phyloP scores from a whole-genome alignment of 2,797 vertebrate genomes.

The Coreius guichenoti region DNA sequence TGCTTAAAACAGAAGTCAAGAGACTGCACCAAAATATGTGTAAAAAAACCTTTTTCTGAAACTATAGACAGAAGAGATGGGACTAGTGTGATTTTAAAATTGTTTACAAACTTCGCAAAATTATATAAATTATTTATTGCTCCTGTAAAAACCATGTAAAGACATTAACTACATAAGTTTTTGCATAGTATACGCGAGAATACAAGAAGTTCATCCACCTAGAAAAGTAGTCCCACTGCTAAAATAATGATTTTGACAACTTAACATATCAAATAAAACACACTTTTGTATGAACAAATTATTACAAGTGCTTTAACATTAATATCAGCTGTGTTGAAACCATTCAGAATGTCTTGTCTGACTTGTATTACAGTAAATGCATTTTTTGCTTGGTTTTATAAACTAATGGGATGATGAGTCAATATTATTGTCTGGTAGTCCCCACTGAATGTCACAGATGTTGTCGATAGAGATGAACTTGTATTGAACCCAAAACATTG shows the following conservation, averaged over 20 bases:
- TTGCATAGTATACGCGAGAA: no score
- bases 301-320: neutral
- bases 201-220: neutral
- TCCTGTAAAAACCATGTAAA: neutral
- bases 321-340: neutral
- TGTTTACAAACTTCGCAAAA: neutral
- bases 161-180: neutral
- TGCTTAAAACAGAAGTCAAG: neutral
- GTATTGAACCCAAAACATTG: neutral
- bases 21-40: neutral
- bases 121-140: neutral
- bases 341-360: no score
- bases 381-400: neutral
- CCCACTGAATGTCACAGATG: neutral
- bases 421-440: neutral
- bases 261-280: neutral
- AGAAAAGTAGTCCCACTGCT: neutral
- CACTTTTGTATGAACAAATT: neutral
- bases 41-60: neutral
- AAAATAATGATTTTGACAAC: neutral
- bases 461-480: neutral
- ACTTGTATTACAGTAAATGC: neutral
- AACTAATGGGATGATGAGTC: neutral
- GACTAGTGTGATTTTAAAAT: neutral
- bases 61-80: neutral